A percentile compares a stretch with the other conserved stretches of the same genome.
These are phyloP conservation scores for Anorthoa munda DNA, from an alignment of 2,888 invertebrate genomes.

Conservation along the genomic window DNA sequence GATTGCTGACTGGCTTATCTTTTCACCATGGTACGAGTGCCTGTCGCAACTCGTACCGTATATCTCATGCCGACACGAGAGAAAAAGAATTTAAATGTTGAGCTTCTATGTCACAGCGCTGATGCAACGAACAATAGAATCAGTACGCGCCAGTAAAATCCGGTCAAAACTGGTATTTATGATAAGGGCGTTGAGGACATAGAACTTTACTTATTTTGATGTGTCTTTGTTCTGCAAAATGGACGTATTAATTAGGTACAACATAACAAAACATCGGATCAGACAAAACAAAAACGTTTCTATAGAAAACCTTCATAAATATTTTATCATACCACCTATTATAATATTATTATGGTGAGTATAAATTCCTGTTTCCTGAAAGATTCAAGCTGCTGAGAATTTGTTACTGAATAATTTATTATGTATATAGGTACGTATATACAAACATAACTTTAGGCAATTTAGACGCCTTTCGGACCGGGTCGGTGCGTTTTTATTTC, in stretches of 20 bases:
- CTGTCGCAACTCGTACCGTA: not conserved
- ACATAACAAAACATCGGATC: too few relatives aligned
- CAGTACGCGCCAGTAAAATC: conserved; percentile 30
- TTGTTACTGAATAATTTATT: too few relatives aligned
- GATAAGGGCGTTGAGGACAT: conserved; percentile 21
- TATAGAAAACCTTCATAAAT: too few relatives aligned
- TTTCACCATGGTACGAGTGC: not conserved
- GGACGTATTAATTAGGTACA: not conserved
- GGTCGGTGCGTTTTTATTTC: too few relatives aligned
- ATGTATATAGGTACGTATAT: too few relatives aligned
- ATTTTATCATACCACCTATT: too few relatives aligned
- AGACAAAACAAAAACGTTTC: too few relatives aligned
- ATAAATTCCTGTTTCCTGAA: too few relatives aligned
- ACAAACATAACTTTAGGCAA: too few relatives aligned
- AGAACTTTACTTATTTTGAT: conserved; percentile 2
- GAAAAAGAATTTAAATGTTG: conserved; percentile 27
- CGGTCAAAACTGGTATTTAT: conserved; percentile 37
- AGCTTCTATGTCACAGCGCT: conserved; percentile 32
- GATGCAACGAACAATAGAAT: conserved; percentile 40
- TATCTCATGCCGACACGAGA: conserved; percentile 32
- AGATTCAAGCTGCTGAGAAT: too few relatives aligned
- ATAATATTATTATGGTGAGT: too few relatives aligned
- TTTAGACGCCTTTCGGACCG: too few relatives aligned
- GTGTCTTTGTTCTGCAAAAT: not conserved
- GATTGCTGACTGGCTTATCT: conserved; percentile 22